Evolutionary conservation across 2,113 vertebrate species (phyloP).

Genomic region (Ameiurus melas): DNA sequence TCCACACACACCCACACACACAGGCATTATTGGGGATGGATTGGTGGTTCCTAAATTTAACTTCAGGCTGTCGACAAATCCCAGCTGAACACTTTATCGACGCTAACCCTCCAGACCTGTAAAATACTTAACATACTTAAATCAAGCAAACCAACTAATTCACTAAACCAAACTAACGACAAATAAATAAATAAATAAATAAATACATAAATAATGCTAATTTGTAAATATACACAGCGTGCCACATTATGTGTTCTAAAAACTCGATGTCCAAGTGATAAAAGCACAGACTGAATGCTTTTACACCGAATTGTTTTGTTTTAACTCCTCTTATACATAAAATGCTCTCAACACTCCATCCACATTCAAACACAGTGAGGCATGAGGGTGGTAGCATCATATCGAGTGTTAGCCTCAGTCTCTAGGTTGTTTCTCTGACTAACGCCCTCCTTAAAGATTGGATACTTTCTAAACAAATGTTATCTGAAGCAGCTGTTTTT

Average conservation of each 20-base stretch:
- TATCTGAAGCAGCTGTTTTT: background rate
- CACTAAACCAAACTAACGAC: background rate
- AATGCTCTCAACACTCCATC: no score
- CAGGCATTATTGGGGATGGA: background rate
- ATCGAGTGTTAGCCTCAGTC: background rate
- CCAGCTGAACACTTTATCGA: background rate
- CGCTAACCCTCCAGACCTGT: background rate
- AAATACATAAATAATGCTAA: background rate
- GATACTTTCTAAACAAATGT: no score
- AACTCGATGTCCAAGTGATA: no score
- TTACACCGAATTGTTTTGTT: no score
- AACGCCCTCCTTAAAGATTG: background rate
- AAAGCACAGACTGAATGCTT: no score
- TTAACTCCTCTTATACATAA: no score
- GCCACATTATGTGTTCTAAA: background rate
- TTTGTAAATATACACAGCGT: background rate
- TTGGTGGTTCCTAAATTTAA: constrained; percentile 22
- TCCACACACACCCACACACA: background rate
- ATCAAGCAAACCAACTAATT: background rate
- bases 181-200: no score
- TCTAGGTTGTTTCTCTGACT: background rate
- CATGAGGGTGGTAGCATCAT: background rate
- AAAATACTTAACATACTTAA: background rate
- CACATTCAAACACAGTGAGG: background rate
- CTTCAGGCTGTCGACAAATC: constrained; percentile 15